Conservation (phyloP, 2,113 vertebrate species). For the Aptenodytes patagonicus region DNA sequence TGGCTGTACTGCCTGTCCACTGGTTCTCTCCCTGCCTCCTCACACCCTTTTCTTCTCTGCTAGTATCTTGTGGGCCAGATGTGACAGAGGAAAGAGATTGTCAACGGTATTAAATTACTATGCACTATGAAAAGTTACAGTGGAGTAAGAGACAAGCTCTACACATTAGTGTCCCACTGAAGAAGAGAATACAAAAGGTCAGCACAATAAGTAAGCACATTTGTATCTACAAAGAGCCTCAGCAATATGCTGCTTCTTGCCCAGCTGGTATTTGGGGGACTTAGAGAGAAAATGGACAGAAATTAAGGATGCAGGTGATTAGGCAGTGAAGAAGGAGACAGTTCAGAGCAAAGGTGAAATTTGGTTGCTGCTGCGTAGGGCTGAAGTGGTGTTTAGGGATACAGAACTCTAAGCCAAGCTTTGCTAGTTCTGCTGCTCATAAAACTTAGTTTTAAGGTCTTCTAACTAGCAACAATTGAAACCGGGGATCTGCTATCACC, state of each 20-base stretch:
- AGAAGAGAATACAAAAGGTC: neutral
- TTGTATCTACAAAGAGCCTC: neutral
- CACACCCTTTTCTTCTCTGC: neutral
- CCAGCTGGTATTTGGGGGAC: neutral
- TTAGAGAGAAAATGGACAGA: neutral
- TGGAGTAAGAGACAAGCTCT: neutral
- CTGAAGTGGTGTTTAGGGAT: neutral
- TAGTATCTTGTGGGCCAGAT: neutral
- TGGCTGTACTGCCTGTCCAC: neutral
- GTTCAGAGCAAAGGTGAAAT: neutral
- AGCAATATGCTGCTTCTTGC: neutral
- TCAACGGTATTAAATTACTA: neutral
- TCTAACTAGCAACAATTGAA: neutral
- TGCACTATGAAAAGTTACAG: neutral
- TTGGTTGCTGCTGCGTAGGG: neutral
- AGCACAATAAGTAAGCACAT: neutral
- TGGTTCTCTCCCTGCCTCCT: neutral
- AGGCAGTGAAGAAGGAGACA: neutral
- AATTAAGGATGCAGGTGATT: neutral
- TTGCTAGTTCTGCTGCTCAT: neutral
- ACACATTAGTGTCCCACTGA: neutral
- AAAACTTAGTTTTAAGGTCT: neutral
- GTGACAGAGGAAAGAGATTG: neutral
- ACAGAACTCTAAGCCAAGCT: neutral
- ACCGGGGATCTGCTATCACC: neutral